phyloP scores from a whole-genome alignment of 2,113 vertebrate genomes.

The Vidua chalybeata region DNA sequence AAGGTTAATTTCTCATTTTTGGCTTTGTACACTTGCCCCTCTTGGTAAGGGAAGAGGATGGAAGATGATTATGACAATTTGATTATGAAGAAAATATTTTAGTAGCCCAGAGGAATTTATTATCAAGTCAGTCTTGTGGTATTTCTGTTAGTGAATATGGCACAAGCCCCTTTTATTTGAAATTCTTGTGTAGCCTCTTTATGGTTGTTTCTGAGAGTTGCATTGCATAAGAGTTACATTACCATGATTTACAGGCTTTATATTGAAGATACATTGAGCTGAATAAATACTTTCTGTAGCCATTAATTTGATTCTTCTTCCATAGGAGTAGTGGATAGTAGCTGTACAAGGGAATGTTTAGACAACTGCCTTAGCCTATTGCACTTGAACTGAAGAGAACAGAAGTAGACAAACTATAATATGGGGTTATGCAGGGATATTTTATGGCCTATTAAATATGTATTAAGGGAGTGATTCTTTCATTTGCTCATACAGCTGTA shows the following conservation, averaged over 20 bases:
- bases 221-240: neutral
- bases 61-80: neutral
- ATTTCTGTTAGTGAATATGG: neutral
- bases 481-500: constrained; percentile 1
- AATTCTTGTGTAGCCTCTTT: neutral
- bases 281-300: neutral
- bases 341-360: neutral
- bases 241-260: neutral
- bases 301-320: neutral
- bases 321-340: neutral
- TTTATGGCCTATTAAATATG: constrained; percentile 40
- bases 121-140: neutral
- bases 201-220: neutral
- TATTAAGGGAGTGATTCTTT: constrained; percentile 43
- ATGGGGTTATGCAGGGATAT: neutral
- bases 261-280: neutral
- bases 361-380: neutral
- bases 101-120: neutral
- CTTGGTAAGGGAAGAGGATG: neutral
- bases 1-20: neutral
- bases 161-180: neutral
- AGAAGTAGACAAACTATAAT: neutral
- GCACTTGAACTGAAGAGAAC: neutral
- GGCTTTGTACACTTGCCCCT: neutral
- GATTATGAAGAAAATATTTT: neutral